Conservation (phyloP, 2,797 vertebrate genomes). For the Tokudaia tokunoshimensis region DNA sequence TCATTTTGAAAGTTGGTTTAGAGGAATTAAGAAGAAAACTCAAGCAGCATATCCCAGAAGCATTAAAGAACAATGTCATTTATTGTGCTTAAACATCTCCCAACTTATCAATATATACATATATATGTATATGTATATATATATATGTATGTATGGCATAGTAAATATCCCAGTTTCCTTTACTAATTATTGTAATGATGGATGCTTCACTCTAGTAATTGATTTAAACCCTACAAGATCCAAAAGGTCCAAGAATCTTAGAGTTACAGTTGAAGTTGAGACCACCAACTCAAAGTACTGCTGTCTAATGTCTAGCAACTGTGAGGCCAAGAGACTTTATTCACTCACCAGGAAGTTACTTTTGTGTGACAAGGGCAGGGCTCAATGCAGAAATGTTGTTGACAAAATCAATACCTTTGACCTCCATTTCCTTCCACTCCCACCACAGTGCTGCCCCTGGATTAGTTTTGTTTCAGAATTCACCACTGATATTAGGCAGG, state of each 20-base stretch:
- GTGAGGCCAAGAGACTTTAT: background rate
- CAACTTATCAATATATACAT: background rate
- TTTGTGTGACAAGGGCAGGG: background rate
- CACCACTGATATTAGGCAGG: background rate
- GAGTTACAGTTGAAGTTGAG: background rate
- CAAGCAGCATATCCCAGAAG: too few species aligned
- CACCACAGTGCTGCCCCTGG: background rate
- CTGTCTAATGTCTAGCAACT: background rate
- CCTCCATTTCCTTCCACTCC: background rate
- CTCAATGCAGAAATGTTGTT: background rate
- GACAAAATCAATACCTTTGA: background rate
- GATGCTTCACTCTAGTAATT: background rate
- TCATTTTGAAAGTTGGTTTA: background rate
- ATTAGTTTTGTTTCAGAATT: constrained; percentile 37
- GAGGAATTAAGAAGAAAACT: constrained; percentile 18
- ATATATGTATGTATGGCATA: too few species aligned
- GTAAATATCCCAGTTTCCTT: background rate
- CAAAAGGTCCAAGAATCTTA: background rate
- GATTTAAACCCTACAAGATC: constrained; percentile 4
- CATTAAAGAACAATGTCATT: background rate
- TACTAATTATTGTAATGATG: background rate
- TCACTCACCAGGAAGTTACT: background rate
- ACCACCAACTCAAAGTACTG: background rate
- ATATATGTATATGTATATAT: too few species aligned
- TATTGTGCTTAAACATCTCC: background rate